phyloP scores from a whole-genome alignment of 2,888 invertebrate species.

The Callimorpha dominula region DNA sequence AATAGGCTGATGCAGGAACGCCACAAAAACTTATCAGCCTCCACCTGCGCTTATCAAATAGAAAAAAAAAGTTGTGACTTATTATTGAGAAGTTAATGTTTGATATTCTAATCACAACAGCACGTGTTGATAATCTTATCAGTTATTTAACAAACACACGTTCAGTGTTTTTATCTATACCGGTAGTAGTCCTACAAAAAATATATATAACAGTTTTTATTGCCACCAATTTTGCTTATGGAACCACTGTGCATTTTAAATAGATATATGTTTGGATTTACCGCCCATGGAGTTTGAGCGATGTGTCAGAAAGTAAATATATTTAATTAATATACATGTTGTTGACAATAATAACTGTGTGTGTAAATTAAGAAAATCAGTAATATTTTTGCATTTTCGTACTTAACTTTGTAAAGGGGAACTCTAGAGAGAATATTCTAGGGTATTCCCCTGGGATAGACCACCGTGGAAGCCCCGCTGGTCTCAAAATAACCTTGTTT shows the following conservation, averaged over 20 bases:
- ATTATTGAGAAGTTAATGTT: constrained; percentile 65
- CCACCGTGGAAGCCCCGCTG: too few species aligned
- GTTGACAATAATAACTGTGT: background rate
- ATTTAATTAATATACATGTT: background rate
- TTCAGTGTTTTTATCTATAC: constrained; percentile 42
- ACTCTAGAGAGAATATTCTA: background rate
- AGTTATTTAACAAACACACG: constrained; percentile 56
- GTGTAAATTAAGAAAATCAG: background rate
- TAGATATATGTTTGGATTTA: background rate
- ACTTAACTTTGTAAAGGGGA: background rate
- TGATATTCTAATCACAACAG: constrained; percentile 67
- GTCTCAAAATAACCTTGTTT: too few species aligned
- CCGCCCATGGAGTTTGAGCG: background rate
- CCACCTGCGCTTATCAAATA: constrained; percentile 59
- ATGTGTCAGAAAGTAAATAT: background rate
- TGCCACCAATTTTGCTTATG: background rate
- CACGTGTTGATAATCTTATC: constrained; percentile 64
- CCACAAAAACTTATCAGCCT: constrained; percentile 32
- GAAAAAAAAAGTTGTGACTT: constrained; percentile 35
- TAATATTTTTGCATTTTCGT: background rate
- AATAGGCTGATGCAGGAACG: constrained; percentile 20
- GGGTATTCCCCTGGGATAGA: background rate
- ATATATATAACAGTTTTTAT: background rate
- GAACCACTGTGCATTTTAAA: constrained; percentile 4
- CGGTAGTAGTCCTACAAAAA: constrained; percentile 23